Evolutionary conservation across 2,797 vertebrate genomes (phyloP), one percentile per base, ranked within the genome.

Genomic region (Limnodromus scolopaceus): DNA sequence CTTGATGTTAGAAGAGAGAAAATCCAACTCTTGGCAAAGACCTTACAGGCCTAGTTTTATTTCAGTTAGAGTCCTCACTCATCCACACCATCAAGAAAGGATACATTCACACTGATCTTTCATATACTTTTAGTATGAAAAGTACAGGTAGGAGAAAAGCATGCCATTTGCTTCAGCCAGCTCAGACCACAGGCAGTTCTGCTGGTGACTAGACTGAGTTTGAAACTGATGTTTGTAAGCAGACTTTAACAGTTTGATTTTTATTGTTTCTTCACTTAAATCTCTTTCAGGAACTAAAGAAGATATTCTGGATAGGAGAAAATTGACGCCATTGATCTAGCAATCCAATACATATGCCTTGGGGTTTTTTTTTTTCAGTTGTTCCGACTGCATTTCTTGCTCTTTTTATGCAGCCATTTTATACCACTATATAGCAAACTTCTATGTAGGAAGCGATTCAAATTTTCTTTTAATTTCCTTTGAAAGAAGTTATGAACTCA

Each of bases 311-410:
- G 22, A 66, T 74, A 60, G 22, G 20, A 69, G 22, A 71, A 92
- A 83, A 80, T 2, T 2, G 0, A 13, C 2, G 5, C 4, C 55
- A 60, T 10, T 23, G 10, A 32, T 30, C 30, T 75, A n/a, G 22
- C 9, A 86, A 68, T 49, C 25, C 55, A 77, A 34, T 4, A 5
- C 14, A 20, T 18, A n/a, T 27, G 15, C 18, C 8, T 20, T 39
- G 3, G 10, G 4, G 41, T 9, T 4, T 16, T 48, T 4, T 16
- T 48, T 74, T 39, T 71, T 1, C 0, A 38, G 41, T 46, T 23
- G 3, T 55, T 86, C 16, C 49, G 23, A 48, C 8, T 51, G 27
- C 27, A 64, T 77, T 61, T 41, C 24, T 68, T 57, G 3, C 11
- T 65, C 16, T n/a, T 70, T 68, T 60, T 55, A n/a, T 69, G 11